Evolutionary conservation across 2,113 vertebrate genomes (phyloP).

Genomic region (Istiophorus platypterus): DNA sequence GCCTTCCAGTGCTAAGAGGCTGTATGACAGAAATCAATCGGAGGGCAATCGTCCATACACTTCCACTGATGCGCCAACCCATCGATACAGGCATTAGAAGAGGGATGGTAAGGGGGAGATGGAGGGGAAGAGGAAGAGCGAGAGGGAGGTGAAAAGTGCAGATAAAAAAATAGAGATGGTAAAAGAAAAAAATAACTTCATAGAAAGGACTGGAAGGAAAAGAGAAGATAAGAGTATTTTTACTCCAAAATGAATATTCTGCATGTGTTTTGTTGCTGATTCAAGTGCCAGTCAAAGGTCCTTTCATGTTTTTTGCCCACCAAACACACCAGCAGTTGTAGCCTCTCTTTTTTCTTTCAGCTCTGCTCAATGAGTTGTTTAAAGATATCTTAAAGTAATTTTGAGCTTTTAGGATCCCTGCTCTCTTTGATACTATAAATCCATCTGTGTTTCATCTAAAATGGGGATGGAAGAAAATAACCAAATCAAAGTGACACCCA

Average conservation of each 20-base stretch:
- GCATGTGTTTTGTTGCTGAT: constrained; percentile 7
- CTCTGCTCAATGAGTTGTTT: constrained; percentile 3
- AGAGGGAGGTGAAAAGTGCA: constrained; percentile 9
- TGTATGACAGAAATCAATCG: constrained; percentile 80
- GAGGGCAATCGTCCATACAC: constrained; percentile 75
- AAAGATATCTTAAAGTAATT: constrained; percentile 1
- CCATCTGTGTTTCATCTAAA: neutral
- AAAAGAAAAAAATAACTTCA: neutral
- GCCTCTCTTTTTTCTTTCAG: constrained; percentile 18
- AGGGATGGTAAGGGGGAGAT: neutral
- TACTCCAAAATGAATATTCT: neutral
- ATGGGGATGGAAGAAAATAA: neutral
- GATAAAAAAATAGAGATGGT: constrained; percentile 7
- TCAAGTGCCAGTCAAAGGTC: constrained; percentile 21
- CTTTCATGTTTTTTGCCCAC: constrained; percentile 14
- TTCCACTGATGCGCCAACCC: constrained; percentile 56
- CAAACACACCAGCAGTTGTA: neutral
- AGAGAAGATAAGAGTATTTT: neutral
- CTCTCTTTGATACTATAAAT: neutral
- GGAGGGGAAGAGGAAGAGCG: neutral
- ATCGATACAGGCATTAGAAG: constrained; percentile 62
- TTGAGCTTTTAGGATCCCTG: neutral
- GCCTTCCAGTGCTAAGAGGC: constrained; percentile 67
- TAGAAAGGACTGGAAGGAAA: neutral
- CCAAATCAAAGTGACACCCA: neutral